These are phyloP conservation scores for Bos taurus DNA, from an alignment of 2,113 vertebrate genomes.

Conservation along the genomic window ARS-UCD2.0 NC_037346.1:3437501-3438000, in stretches of 20 bases:
- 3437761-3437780: background rate
- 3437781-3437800: background rate
- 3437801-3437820: background rate
- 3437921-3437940: background rate
- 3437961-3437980: background rate
- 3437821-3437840: background rate
- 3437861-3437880: background rate
- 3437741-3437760: background rate
- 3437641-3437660: slow-evolving; percentile 66
- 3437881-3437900: background rate
- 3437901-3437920: background rate
- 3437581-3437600: slow-evolving; percentile 17
- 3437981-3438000: background rate
- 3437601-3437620: background rate
- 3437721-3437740: background rate
- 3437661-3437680: background rate
- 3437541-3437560: slow-evolving; percentile 43
- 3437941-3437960: background rate
- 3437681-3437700: background rate
- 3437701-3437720: background rate
- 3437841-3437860: background rate
- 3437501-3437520: background rate
- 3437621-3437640: slow-evolving; percentile 66
- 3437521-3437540: background rate
- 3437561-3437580: slow-evolving; percentile 21